phyloP scores from a whole-genome alignment of 2,888 invertebrate genomes.

The Agrilus biguttatus region DNA sequence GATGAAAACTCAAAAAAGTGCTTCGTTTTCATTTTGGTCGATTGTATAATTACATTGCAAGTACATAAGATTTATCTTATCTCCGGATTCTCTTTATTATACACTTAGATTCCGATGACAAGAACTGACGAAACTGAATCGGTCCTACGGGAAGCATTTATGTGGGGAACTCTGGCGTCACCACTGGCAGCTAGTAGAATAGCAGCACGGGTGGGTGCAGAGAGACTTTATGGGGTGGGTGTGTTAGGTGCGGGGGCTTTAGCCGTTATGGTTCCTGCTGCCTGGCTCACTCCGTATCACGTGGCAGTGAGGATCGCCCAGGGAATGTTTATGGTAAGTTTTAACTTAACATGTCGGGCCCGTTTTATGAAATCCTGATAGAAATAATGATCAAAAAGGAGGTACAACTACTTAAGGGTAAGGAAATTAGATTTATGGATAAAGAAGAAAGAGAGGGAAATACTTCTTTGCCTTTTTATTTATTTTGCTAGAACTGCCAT shows the following conservation, averaged over 20 bases:
- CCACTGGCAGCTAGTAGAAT: slow-evolving; percentile 40
- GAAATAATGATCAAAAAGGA: neutral
- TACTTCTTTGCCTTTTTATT: too few species aligned
- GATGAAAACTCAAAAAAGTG: too few species aligned
- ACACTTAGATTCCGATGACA: slow-evolving; percentile 31
- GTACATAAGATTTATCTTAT: too few species aligned
- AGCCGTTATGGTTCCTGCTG: slow-evolving; percentile 38
- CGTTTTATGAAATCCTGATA: neutral
- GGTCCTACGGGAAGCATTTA: slow-evolving; percentile 38
- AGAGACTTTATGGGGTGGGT: slow-evolving; percentile 38
- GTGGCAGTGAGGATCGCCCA: slow-evolving; percentile 39
- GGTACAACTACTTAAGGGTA: neutral
- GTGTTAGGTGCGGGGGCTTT: slow-evolving; percentile 40
- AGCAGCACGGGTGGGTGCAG: slow-evolving; percentile 40
- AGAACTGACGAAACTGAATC: slow-evolving; percentile 39
- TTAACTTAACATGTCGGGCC: too few species aligned
- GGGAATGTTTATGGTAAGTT: slow-evolving; percentile 38
- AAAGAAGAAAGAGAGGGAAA: neutral
- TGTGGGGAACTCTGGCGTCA: slow-evolving; percentile 42
- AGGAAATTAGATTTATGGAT: neutral
- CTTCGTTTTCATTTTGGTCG: too few species aligned
- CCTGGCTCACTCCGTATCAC: slow-evolving; percentile 42
- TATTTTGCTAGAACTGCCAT: too few species aligned
- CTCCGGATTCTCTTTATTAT: slow-evolving; percentile 1
- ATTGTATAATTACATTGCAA: too few species aligned